Evolutionary conservation across 2,113 vertebrate species (phyloP).

Genomic region (Indri indri): DNA sequence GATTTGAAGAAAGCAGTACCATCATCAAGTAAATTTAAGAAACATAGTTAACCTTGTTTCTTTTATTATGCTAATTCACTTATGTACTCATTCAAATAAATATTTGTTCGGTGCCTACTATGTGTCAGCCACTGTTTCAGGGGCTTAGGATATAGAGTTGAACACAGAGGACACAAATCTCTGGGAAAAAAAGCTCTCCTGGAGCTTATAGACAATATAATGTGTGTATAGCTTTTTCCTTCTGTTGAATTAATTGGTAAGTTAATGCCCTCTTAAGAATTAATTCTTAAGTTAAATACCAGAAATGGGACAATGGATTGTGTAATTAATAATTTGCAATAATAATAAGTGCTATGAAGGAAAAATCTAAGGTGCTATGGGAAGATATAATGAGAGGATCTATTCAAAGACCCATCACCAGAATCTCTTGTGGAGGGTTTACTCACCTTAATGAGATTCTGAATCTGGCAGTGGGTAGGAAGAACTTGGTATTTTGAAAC

Average conservation of each 20-base stretch:
- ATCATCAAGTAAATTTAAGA: not conserved
- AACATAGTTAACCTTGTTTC: not conserved
- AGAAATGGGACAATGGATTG: not conserved
- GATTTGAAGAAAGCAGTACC: not conserved
- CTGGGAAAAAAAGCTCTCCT: not conserved
- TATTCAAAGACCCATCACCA: not conserved
- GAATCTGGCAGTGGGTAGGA: not conserved
- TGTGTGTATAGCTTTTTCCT: not conserved
- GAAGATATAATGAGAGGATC: not conserved
- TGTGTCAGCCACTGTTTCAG: not conserved
- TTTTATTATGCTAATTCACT: not conserved
- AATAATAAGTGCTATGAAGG: conserved; percentile 2
- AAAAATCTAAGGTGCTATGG: not conserved
- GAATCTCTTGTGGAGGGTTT: not conserved
- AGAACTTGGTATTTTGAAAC: conserved; percentile 9
- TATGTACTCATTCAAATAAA: not conserved
- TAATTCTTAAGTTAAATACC: conserved; percentile 24
- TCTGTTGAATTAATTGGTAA: conserved; percentile 27
- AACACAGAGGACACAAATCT: not conserved
- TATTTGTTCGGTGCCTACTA: not conserved
- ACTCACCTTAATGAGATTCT: not conserved
- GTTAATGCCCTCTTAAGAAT: not conserved
- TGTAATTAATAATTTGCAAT: conserved; percentile 28
- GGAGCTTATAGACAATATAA: not conserved
- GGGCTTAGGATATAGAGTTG: not conserved